Percentiles rank a stretch among this genome's conserved stretches.
These are phyloP conservation scores for Nebria ingens DNA, from an alignment of 1,140 invertebrate genomes.

Conservation along the genomic window DNA sequence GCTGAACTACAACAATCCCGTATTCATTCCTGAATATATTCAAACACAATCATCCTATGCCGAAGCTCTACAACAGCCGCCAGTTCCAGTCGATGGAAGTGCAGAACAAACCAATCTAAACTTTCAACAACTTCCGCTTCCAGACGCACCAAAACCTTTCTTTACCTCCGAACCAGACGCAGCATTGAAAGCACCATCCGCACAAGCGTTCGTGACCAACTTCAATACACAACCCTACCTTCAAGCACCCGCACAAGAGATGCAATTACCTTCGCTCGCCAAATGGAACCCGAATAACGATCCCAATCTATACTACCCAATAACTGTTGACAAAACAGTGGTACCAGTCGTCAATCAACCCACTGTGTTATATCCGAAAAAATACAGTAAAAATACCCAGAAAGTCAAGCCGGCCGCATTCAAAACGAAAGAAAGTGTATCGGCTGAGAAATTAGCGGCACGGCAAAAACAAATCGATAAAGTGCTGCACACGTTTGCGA, in stretches of 20 bases:
- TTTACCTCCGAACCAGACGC: slow-evolving; percentile 21
- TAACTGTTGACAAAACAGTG: slow-evolving; percentile 22
- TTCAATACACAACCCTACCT: slow-evolving; percentile 14
- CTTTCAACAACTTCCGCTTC: slow-evolving; percentile 24
- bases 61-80: slow-evolving; percentile 9
- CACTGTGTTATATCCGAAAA: slow-evolving; percentile 29
- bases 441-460: slow-evolving; percentile 17
- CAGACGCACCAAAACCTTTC: slow-evolving; percentile 22
- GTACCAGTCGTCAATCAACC: slow-evolving; percentile 21
- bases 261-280: slow-evolving; percentile 23
- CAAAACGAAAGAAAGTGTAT: slow-evolving; percentile 23
- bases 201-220: neutral
- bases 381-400: slow-evolving; percentile 28
- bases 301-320: slow-evolving; percentile 28
- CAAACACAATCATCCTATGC: neutral
- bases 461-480: slow-evolving; percentile 29
- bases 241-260: slow-evolving; percentile 26
- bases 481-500: slow-evolving; percentile 23
- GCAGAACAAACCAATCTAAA: slow-evolving; percentile 12
- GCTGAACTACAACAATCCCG: slow-evolving; percentile 2
- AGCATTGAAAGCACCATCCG: slow-evolving; percentile 20
- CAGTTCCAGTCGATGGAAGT: slow-evolving; percentile 2
- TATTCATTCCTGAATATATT: neutral
- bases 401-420: slow-evolving; percentile 26
- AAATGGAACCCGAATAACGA: slow-evolving; percentile 32